Conservation (phyloP, 2,888 invertebrate species). For the Spodoptera picta region DNA sequence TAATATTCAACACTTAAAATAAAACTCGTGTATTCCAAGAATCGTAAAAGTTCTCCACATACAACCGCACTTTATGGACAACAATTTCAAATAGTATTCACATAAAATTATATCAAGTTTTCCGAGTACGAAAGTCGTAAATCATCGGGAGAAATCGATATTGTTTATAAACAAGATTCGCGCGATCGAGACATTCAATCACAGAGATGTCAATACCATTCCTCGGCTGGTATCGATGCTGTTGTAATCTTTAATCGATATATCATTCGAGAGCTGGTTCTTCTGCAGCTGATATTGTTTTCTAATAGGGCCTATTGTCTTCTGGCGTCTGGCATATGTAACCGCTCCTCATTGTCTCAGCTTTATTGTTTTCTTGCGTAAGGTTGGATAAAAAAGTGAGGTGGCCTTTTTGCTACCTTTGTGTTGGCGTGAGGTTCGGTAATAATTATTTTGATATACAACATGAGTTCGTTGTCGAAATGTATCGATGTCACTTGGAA, state of each 20-base stretch:
- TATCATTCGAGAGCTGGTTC: slow-evolving; percentile 63
- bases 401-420: slow-evolving; percentile 32
- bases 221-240: slow-evolving; percentile 56
- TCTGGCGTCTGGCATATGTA: slow-evolving; percentile 59
- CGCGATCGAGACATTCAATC: slow-evolving; percentile 64
- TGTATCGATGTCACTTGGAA: no score
- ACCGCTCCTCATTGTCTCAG: slow-evolving; percentile 61
- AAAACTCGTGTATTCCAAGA: slow-evolving; percentile 31
- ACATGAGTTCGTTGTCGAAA: slow-evolving; percentile 5
- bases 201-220: slow-evolving; percentile 63
- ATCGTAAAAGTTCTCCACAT: slow-evolving; percentile 35
- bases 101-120: slow-evolving; percentile 48
- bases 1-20: slow-evolving; percentile 28
- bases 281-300: slow-evolving; percentile 68
- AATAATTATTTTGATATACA: background rate
- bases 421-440: slow-evolving; percentile 3
- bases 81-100: slow-evolving; percentile 36
- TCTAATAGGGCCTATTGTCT: slow-evolving; percentile 65
- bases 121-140: slow-evolving; percentile 30
- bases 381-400: slow-evolving; percentile 38
- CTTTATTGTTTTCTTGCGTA: slow-evolving; percentile 62
- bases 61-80: slow-evolving; percentile 31
- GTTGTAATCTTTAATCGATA: slow-evolving; percentile 54
- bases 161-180: slow-evolving; percentile 45
- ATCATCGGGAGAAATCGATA: slow-evolving; percentile 45